Base-by-base conservation (phyloP, 2,113 vertebrate genomes). In the Prionailurus bengalensis region DNA sequence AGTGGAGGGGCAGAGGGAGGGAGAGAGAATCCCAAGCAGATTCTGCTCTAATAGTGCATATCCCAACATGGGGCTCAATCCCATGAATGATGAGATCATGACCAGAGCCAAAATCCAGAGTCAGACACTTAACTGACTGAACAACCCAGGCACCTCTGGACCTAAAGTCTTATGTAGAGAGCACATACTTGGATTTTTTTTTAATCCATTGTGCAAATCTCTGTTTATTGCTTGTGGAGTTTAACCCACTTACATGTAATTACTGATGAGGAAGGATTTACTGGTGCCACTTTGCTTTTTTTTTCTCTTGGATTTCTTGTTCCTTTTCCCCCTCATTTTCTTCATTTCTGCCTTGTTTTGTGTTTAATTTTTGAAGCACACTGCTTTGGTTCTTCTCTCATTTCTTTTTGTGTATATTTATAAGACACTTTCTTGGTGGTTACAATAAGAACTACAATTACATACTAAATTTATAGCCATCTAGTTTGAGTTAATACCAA, bases 361-460 rank as follows among this genome's bases (percentile, higher is more conserved):
- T 90, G 55, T 65, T 90, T 90, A 51, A 65, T 78, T 79, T 86
- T 79, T 68, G 14, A 86, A 68, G 76, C n/a, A 23, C 33, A 80
- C 17, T 7, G 39, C 33, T 71, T 88, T 81, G 16, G 33, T 89
- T 81, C 12, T 81, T 73, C 36, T 78, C 12, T 88, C 25, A 63
- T 81, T 89, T 81, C 7, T 39, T 80, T 88, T 36, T 51, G 12
- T 81, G 13, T 36, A 63, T 45, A 66, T 33, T 66, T 33, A 66
- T 42, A 78, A 85, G 86, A 66, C 66, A 93, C 53, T 53, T 86
- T 85, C 81, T 85, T 78, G 86, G 58, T 51, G 66, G 71, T 78
- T 86, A 66, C 27, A 9, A 27, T 76, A 21, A 14, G 71, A 80
- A 79, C 42, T 80, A 5, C 10, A 88, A 88, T 48, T 88, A 88